Evolutionary conservation across 2,797 vertebrate species (phyloP).

Genomic region (Ptychobarbus kaznakovi): DNA sequence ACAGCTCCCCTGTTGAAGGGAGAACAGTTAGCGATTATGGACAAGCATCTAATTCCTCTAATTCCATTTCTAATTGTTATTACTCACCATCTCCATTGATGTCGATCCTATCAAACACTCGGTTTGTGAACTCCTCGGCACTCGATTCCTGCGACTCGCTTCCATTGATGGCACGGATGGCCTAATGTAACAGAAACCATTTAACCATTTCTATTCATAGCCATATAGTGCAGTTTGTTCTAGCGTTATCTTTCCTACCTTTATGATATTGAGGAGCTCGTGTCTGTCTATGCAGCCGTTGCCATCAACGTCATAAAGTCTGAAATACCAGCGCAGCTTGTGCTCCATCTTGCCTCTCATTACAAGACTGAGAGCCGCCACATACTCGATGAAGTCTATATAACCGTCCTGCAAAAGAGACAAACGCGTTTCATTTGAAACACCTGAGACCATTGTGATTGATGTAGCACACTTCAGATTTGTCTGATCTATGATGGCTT

Average conservation of each 20-base stretch:
- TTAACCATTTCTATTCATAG: no score
- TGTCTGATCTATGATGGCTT: neutral
- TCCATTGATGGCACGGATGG: conserved; percentile 90
- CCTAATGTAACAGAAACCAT: conserved; percentile 68
- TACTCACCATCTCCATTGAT: conserved; percentile 88
- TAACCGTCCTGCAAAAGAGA: conserved; percentile 83
- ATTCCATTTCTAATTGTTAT: neutral
- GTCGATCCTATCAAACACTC: conserved; percentile 88
- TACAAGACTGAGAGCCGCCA: conserved; percentile 90
- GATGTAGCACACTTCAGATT: neutral
- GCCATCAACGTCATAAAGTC: conserved; percentile 91
- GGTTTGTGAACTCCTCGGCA: conserved; percentile 88
- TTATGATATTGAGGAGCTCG: conserved; percentile 91
- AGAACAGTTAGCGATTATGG: neutral
- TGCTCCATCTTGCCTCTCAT: conserved; percentile 95
- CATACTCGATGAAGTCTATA: conserved; percentile 94
- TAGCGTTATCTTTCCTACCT: conserved; percentile 69
- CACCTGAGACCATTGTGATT: neutral
- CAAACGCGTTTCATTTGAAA: neutral
- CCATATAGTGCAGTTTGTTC: neutral
- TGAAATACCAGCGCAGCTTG: conserved; percentile 94
- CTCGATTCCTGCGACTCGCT: conserved; percentile 77
- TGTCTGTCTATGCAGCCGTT: conserved; percentile 92
- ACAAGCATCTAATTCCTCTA: neutral
- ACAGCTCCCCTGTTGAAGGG: conserved; percentile 82